These are phyloP conservation scores for Cephalotes varians DNA, from an alignment of 2,888 invertebrate genomes.

Conservation along the genomic window DNA sequence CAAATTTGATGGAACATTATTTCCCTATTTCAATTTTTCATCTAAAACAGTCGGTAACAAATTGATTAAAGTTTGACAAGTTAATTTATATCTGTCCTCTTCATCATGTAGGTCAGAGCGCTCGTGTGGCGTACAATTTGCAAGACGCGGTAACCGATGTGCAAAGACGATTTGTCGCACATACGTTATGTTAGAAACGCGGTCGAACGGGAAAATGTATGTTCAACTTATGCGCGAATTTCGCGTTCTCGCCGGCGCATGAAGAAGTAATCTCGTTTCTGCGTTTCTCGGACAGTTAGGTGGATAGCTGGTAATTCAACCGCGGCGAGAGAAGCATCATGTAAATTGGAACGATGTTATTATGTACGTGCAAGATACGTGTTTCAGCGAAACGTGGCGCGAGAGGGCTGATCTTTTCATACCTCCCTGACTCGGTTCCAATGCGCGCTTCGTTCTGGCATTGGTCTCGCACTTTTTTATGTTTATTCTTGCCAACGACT, in stretches of 20 bases:
- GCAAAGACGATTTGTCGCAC: conserved; percentile 52
- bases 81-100: conserved; percentile 10
- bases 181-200: conserved; percentile 18
- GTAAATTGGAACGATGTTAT: conserved; percentile 11
- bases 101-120: conserved; percentile 23
- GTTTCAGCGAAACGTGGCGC: neutral
- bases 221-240: conserved; percentile 21
- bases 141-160: conserved; percentile 22
- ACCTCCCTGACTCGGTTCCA: conserved; percentile 68
- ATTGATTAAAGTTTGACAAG: neutral
- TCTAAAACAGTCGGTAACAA: neutral
- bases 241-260: neutral
- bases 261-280: conserved; percentile 24
- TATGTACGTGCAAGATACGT: conserved; percentile 6
- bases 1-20: neutral
- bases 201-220: conserved; percentile 19
- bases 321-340: conserved; percentile 11
- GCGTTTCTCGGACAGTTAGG: neutral
- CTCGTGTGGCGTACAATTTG: neutral
- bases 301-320: conserved; percentile 5
- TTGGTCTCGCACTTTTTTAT: conserved; percentile 35
- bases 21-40: neutral
- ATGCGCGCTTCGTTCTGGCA: conserved; percentile 61
- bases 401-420: conserved; percentile 57
- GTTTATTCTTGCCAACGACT: conserved; percentile 42